Evolutionary conservation across 1,140 invertebrate species (phyloP), one percentile per base, ranked within the genome.

Genomic region (Ceratina australensis): DNA sequence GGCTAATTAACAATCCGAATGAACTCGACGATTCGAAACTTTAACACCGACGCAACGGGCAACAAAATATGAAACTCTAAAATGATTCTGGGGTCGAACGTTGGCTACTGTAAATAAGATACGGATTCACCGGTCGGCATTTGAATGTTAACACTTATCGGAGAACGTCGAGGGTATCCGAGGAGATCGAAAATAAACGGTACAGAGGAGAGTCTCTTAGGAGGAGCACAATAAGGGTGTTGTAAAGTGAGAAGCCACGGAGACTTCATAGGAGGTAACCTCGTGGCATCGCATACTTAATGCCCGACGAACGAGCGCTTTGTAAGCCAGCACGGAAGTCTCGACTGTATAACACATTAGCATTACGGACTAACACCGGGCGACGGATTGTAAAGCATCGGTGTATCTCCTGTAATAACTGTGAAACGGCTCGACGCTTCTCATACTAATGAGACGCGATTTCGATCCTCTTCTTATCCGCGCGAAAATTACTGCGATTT

Each of bases 351-450:
- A 86, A 88, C 86, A 87, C 90, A 90, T 91, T 90, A 91, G 88
- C 90, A 91, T 91, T 90, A 87, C 89, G 87, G 82, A 87, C 89
- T 89, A 90, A 89, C 85, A 82, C 79, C 87, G 88, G 86, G 86
- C 33, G 86, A 42, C 87, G 86, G 86, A 90, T 90, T 90, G 90
- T 90, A 89, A 91, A 90, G 90, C 89, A 84, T 87, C 86, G 90
- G 85, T 90, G 88, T 88, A 85, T 85, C 85, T 87, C 84, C 88
- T 91, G 87, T 91, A 92, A 92, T 92, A 92, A 92, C 91, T 92
- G 91, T 92, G 91, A 91, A 92, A 87, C 82, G 85, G 81, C 86
- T 81, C 80, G 88, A 86, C 86, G 91, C 88, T 85, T 78, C 85
- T 84, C 90, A 92, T 92, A 88, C 87, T 85, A 87, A 92, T 91